Conservation (phyloP, 2,113 vertebrate species). For the Australoheros scitulus region DNA sequence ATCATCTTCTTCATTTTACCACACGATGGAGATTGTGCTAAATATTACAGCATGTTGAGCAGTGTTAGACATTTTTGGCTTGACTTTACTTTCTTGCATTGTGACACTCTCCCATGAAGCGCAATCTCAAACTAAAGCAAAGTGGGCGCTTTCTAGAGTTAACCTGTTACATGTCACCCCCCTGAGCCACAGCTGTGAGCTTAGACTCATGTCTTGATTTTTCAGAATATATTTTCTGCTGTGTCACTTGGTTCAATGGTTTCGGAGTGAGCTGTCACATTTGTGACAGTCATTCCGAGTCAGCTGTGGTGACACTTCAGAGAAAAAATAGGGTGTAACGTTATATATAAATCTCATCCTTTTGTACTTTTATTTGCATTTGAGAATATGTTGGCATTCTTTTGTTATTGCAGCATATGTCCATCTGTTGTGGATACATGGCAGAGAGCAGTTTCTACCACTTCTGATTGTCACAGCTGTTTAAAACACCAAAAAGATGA, state of each 20-base stretch:
- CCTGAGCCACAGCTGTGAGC: conserved; percentile 38
- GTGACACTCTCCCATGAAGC: neutral
- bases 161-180: conserved; percentile 13
- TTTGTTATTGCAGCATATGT: neutral
- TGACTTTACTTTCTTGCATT: neutral
- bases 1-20: neutral
- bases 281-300: conserved; percentile 64
- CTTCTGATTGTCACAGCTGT: neutral
- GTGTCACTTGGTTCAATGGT: conserved; percentile 58
- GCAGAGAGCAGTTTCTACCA: neutral
- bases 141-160: conserved; percentile 47
- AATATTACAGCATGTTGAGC: neutral
- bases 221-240: conserved; percentile 57
- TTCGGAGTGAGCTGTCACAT: conserved; percentile 64
- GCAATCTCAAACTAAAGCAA: neutral
- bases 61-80: neutral
- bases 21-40: neutral
- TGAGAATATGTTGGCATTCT: neutral
- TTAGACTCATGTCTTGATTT: conserved; percentile 62
- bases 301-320: conserved; percentile 59
- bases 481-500: neutral
- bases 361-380: conserved; percentile 25
- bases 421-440: no score
- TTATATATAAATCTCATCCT: conserved; percentile 16
- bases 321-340: conserved; percentile 38